Percentiles rank a stretch among this genome's conserved stretches.
phyloP scores from a whole-genome alignment of 1,140 invertebrate genomes.

The Drosophila mayri region DNA sequence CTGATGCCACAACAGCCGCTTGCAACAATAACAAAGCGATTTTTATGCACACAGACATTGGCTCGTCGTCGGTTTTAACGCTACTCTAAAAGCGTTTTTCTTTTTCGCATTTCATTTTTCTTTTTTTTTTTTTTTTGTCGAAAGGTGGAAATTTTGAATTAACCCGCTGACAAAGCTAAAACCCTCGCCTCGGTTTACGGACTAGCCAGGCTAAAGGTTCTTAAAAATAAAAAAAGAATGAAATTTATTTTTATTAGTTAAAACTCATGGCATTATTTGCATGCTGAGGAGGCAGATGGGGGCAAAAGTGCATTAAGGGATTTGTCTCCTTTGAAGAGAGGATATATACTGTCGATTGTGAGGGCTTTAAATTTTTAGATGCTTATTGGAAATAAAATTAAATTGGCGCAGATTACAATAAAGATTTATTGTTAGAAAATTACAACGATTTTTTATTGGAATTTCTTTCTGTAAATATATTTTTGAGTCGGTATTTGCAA shows the following conservation, averaged over 20 bases:
- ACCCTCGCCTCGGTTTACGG: conserved; percentile 44
- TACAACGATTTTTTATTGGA: background rate
- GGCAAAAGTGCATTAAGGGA: conserved; percentile 43
- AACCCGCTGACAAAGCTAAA: conserved; percentile 71
- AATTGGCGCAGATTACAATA: background rate
- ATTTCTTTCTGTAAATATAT: no score
- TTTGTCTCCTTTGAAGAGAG: conserved; percentile 20
- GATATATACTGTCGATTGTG: background rate
- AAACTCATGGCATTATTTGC: conserved; percentile 55
- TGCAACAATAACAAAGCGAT: conserved; percentile 81
- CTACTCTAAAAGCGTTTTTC: conserved; percentile 25
- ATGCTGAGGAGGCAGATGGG: conserved; percentile 23
- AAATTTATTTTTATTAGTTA: conserved; percentile 76
- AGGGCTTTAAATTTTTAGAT: conserved; percentile 5
- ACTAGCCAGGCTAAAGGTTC: conserved; percentile 55
- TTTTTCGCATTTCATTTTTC: background rate
- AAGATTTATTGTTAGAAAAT: background rate
- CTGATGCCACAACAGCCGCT: conserved; percentile 52
- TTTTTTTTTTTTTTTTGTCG: background rate
- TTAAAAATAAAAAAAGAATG: conserved; percentile 36
- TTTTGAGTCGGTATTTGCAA: no score
- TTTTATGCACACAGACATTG: conserved; percentile 71
- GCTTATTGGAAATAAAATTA: background rate
- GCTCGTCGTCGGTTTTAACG: conserved; percentile 42
- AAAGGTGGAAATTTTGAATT: conserved; percentile 12